Conservation (phyloP, 2,113 vertebrate species). For the Nematolebias whitei region DNA sequence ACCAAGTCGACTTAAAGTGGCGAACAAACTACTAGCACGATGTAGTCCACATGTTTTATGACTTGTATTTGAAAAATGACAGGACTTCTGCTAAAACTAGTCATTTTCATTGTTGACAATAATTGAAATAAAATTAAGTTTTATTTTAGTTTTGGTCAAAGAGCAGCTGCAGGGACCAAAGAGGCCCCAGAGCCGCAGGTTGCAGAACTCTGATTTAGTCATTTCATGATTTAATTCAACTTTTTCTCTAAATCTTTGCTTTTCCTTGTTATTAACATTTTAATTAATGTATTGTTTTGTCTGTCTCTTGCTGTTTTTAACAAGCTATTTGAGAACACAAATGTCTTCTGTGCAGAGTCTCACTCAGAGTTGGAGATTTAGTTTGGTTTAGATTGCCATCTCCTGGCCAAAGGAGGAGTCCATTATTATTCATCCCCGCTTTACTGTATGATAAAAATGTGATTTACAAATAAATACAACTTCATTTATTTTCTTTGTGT, state of each 20-base stretch:
- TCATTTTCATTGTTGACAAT: too few relatives aligned
- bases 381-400: slow-evolving; percentile 45
- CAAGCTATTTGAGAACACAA: not conserved
- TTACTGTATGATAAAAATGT: slow-evolving; percentile 12
- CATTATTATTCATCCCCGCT: not conserved
- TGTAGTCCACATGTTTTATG: too few relatives aligned
- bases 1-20: too few relatives aligned
- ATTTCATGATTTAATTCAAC: too few relatives aligned
- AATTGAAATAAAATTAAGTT: too few relatives aligned
- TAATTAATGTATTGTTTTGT: not conserved
- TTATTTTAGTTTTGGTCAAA: too few relatives aligned
- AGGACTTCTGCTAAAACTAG: too few relatives aligned
- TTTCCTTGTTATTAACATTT: not conserved
- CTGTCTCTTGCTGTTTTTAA: not conserved
- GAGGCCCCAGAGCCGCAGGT: too few relatives aligned
- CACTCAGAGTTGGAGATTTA: not conserved
- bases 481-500: slow-evolving; percentile 24
- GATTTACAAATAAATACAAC: slow-evolving; percentile 20
- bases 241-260: not conserved
- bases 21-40: too few relatives aligned
- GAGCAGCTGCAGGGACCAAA: too few relatives aligned
- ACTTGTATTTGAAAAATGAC: too few relatives aligned
- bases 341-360: not conserved
- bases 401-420: slow-evolving; percentile 32
- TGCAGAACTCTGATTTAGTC: too few relatives aligned